These are phyloP conservation scores for Dryadula phaetusa DNA, from an alignment of 2,888 invertebrate genomes.

Conservation along the genomic window DNA sequence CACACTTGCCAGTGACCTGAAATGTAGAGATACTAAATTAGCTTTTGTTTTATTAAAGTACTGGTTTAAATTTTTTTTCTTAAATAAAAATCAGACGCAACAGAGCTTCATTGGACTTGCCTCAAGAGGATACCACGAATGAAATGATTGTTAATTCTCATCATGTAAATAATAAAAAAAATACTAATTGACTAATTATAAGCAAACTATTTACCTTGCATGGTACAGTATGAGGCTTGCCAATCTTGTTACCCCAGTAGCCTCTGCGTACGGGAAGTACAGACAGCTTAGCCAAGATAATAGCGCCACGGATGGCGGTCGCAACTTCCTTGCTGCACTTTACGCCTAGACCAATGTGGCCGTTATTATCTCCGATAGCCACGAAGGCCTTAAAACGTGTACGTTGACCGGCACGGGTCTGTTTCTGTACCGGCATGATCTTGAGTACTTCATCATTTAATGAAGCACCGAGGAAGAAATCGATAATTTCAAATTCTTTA, in stretches of 20 bases:
- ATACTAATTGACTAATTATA: neutral
- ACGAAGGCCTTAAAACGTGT: slow-evolving; percentile 98
- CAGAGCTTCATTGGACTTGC: slow-evolving; percentile 81
- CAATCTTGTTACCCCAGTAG: slow-evolving; percentile 99
- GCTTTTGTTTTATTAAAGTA: neutral
- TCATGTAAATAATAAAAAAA: slow-evolving; percentile 61
- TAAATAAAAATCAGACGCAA: slow-evolving; percentile 74
- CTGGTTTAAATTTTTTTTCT: neutral
- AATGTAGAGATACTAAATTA: slow-evolving; percentile 40
- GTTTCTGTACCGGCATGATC: slow-evolving; percentile 99
- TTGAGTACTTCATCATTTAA: slow-evolving; percentile 99
- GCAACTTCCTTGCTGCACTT: slow-evolving; percentile 99
- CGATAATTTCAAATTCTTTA: slow-evolving; percentile 99
- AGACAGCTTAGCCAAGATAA: slow-evolving; percentile 98
- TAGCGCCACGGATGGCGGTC: slow-evolving; percentile 99
- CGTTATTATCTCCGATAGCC: slow-evolving; percentile 99
- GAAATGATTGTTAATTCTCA: slow-evolving; percentile 81
- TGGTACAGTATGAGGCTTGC: slow-evolving; percentile 99
- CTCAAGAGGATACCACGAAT: slow-evolving; percentile 90
- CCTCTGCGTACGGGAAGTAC: slow-evolving; percentile 99
- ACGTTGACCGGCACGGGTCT: slow-evolving; percentile 99
- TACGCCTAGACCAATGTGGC: slow-evolving; percentile 99
- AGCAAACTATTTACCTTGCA: slow-evolving; percentile 91
- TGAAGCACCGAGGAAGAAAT: slow-evolving; percentile 96
- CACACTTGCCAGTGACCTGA: slow-evolving; percentile 99